Base-by-base conservation (phyloP, 2,113 vertebrate species). In the Capreolus pygargus region DNA sequence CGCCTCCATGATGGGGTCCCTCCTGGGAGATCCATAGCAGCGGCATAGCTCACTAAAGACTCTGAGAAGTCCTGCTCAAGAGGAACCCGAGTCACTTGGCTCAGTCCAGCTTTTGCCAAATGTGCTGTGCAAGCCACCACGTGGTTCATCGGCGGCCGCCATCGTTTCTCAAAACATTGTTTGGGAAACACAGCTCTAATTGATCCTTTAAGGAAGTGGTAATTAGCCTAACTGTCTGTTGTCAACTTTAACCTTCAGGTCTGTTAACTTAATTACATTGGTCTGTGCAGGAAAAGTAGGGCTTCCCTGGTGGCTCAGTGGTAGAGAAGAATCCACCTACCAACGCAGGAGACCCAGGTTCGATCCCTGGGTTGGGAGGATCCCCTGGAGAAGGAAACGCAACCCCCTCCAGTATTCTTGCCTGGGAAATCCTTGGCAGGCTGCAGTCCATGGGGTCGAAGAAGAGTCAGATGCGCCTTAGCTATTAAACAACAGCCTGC, bases 231-330 rank as follows among this genome's bases (percentile, higher is more conserved):
- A 97, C 96, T 91, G 70, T 83, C 89, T 91, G 50, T 60, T 90
- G 95, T 98, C 89, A 60, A 7, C 87, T 95, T 91, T 76, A 79
- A 52, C 55, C n/a, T 83, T 70, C 90, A 86, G 86, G 36, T 55
- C 93, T 93, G 52, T 94, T 97, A 95, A 60, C 84, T 84, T 97
- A 96, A 97, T 97, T 97, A 84, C 47, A 5, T 84, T 54, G 92
- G 83, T 76, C 70, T 76, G 5, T 88, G 89, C 30, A 52, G 45
- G 70, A 14, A 74, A 76, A 76, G 13, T 7, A 43, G 39, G 70
- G 39, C 39, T 76, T 76, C 70, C 70, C 39, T 15, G 70, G 70
- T 27, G 23, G 70, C 39, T 43, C 21, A 27, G 70, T 76, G 39
- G 70, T 27, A 76, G 27, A 27, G 70, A 43, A 76, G 39, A 76